A percentile compares a stretch with the other conserved stretches of the same genome.
Conservation (phyloP, 2,888 invertebrate species). For the Pheosia tremula region DNA sequence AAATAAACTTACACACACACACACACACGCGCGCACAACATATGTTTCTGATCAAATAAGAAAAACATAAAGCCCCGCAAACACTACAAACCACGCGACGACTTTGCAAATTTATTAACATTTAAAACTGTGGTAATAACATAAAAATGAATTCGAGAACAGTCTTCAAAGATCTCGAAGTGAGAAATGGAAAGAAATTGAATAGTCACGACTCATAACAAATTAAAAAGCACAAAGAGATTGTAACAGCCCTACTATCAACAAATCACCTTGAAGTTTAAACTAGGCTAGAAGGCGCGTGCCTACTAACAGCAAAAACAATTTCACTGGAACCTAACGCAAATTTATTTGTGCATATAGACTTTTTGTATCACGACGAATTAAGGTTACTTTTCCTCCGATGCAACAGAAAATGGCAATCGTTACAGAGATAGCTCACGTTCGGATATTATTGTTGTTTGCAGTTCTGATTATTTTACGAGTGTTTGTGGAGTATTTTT, state of each 20-base stretch:
- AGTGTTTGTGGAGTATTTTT: constrained; percentile 42
- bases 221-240: constrained; percentile 26
- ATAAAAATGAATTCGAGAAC: not conserved
- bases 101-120: no score
- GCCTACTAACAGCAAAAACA: constrained; percentile 64
- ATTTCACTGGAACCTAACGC: constrained; percentile 61
- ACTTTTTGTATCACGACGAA: constrained; percentile 13
- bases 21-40: no score
- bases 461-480: constrained; percentile 66
- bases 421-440: constrained; percentile 59
- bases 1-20: no score
- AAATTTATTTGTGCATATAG: constrained; percentile 31
- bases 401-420: constrained; percentile 14
- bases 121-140: no score
- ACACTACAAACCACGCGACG: no score
- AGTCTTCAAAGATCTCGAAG: not conserved
- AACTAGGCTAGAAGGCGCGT: constrained; percentile 66
- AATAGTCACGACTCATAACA: constrained; percentile 20
- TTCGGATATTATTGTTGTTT: constrained; percentile 69
- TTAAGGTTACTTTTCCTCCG: constrained; percentile 33
- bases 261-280: constrained; percentile 50
- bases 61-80: no score
- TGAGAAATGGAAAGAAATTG: constrained; percentile 6
- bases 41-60: no score
- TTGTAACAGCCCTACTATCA: constrained; percentile 52